Evolutionary conservation across 2,113 vertebrate genomes (phyloP).

Genomic region (Tyto alba): DNA sequence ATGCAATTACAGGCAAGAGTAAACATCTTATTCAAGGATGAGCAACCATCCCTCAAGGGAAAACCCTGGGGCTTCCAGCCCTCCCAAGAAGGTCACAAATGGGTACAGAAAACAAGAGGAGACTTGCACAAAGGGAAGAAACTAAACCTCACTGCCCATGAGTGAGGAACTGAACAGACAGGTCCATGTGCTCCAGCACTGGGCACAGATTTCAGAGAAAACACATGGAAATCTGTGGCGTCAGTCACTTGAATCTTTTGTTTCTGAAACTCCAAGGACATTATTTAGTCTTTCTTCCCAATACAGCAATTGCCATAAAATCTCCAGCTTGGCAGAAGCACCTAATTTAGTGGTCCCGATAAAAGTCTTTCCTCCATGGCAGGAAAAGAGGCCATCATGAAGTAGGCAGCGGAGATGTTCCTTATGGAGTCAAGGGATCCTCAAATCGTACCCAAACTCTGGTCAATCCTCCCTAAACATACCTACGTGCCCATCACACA

Average conservation of each 20-base stretch:
- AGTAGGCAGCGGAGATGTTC: background rate
- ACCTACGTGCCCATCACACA: background rate
- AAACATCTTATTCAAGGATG: conserved; percentile 64
- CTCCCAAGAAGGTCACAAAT: conserved; percentile 55
- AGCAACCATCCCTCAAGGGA: conserved; percentile 43
- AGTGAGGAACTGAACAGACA: conserved; percentile 15
- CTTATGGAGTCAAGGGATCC: background rate
- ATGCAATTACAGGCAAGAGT: conserved; percentile 55
- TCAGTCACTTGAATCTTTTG: background rate
- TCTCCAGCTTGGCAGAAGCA: background rate
- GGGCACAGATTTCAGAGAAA: background rate
- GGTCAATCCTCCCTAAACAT: background rate
- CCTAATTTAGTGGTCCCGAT: background rate
- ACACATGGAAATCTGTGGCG: background rate
- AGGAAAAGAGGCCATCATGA: background rate
- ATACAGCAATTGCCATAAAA: background rate
- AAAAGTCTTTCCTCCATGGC: background rate
- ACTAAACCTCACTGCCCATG: background rate
- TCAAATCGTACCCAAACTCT: background rate
- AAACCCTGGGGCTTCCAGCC: conserved; percentile 41
- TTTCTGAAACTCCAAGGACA: background rate
- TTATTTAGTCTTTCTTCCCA: background rate
- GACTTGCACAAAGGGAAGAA: conserved; percentile 46
- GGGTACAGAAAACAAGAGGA: conserved; percentile 48
- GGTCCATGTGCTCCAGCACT: background rate